Percentiles rank a stretch among this genome's conserved stretches.
Evolutionary conservation across 2,888 invertebrate genomes (phyloP).

Genomic region (Helicoverpa assulta): DNA sequence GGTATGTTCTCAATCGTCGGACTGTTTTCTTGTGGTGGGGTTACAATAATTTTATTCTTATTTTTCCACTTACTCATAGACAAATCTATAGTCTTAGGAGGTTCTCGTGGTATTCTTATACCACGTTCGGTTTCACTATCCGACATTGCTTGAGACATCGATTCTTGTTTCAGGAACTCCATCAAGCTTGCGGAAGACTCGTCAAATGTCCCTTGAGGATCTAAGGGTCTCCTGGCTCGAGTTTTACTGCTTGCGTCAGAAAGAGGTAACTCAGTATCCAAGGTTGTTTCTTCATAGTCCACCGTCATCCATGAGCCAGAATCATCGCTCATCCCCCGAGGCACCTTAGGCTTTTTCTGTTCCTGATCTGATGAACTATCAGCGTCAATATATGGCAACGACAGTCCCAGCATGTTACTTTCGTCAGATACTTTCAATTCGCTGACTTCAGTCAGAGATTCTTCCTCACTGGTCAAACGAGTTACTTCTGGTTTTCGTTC

Average conservation of each 20-base stretch:
- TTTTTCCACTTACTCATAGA: slow-evolving; percentile 85
- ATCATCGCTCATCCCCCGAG: slow-evolving; percentile 91
- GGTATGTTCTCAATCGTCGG: slow-evolving; percentile 90
- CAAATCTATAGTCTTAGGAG: slow-evolving; percentile 78
- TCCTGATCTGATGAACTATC: slow-evolving; percentile 89
- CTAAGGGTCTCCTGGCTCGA: slow-evolving; percentile 76
- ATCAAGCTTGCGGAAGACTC: slow-evolving; percentile 89
- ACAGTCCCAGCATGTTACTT: slow-evolving; percentile 85
- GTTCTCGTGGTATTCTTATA: slow-evolving; percentile 69
- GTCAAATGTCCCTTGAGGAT: slow-evolving; percentile 91
- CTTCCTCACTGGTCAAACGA: slow-evolving; percentile 92
- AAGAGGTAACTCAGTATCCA: slow-evolving; percentile 88
- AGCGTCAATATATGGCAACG: slow-evolving; percentile 88
- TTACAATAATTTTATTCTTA: slow-evolving; percentile 91
- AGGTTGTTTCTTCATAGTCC: slow-evolving; percentile 92
- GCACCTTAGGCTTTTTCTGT: slow-evolving; percentile 75
- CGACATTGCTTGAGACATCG: slow-evolving; percentile 80
- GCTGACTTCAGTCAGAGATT: slow-evolving; percentile 92
- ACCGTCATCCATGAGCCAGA: slow-evolving; percentile 92
- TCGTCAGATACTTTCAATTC: slow-evolving; percentile 90
- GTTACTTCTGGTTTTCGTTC: slow-evolving; percentile 87
- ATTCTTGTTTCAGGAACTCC: slow-evolving; percentile 86
- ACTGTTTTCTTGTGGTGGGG: slow-evolving; percentile 91
- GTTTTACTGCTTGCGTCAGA: slow-evolving; percentile 86
- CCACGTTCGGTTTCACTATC: slow-evolving; percentile 86